A percentile compares a stretch with the other conserved stretches of the same genome.
These are phyloP conservation scores for Bradysia coprophila DNA, from an alignment of 1,140 invertebrate genomes.

Conservation along the genomic window DNA sequence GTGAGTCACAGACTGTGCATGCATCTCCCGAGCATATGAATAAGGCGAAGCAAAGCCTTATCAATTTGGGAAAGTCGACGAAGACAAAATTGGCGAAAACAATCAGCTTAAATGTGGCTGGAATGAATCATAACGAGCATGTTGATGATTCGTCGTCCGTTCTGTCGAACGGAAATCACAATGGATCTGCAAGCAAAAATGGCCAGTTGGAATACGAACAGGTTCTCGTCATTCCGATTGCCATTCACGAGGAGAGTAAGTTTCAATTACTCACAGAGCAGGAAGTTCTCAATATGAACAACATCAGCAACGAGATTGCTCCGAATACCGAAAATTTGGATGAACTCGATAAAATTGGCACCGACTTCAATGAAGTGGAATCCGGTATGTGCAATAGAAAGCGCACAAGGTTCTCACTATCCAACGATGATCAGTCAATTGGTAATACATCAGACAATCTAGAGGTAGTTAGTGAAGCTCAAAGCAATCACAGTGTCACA, in stretches of 20 bases:
- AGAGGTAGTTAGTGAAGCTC: conserved; percentile 86
- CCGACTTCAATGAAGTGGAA: not conserved
- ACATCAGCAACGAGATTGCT: conserved; percentile 15
- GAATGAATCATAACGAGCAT: conserved; percentile 1
- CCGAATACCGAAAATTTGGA: conserved; percentile 8
- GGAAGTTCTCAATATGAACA: conserved; percentile 23
- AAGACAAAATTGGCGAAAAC: conserved; percentile 21
- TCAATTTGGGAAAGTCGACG: conserved; percentile 17
- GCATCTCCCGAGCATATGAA: not conserved
- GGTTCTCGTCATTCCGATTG: conserved; percentile 18
- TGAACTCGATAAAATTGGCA: conserved; percentile 13
- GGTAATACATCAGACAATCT: conserved; percentile 85
- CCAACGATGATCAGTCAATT: conserved; percentile 70
- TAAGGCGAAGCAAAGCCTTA: conserved; percentile 13
- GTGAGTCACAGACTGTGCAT: not conserved
- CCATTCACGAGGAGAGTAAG: conserved; percentile 16
- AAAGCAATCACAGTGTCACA: conserved; percentile 87
- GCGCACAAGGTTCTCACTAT: conserved; percentile 51
- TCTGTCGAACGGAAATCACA: conserved; percentile 12
- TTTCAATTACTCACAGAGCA: conserved; percentile 19
- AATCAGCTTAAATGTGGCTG: conserved; percentile 15
- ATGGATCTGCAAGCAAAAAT: not conserved
- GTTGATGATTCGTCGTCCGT: conserved; percentile 9
- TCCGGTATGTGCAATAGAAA: not conserved
- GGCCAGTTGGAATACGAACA: conserved; percentile 7